A percentile compares a stretch with the other conserved stretches of the same genome.
phyloP scores from a whole-genome alignment of 2,113 vertebrate genomes.

The Brachyhypopomus occidentalis region DNA sequence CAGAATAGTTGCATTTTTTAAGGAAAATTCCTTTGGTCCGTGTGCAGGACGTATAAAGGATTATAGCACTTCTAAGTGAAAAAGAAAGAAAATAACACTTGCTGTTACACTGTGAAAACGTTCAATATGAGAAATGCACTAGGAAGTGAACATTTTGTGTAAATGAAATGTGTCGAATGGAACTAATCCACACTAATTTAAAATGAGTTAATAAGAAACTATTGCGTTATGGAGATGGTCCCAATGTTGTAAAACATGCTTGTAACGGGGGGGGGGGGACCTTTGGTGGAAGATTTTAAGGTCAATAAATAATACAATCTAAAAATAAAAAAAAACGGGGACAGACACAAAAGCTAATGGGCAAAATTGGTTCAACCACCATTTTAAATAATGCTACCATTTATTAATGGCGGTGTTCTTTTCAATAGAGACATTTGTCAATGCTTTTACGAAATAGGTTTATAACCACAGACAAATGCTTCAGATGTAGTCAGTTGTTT shows the following conservation, averaged over 20 bases:
- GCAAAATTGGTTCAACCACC: background rate
- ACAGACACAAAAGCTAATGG: conserved; percentile 50
- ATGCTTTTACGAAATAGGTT: background rate
- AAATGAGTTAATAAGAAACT: background rate
- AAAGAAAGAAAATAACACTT: conserved; percentile 39
- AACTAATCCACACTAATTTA: background rate
- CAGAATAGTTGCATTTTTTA: conserved; percentile 19
- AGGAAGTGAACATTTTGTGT: background rate
- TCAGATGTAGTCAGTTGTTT: background rate
- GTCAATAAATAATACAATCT: conserved; percentile 38
- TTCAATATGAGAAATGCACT: background rate
- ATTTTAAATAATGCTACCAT: background rate
- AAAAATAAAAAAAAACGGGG: background rate
- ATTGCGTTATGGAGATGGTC: background rate
- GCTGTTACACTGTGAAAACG: conserved; percentile 29
- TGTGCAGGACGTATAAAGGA: conserved; percentile 10
- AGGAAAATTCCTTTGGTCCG: conserved; percentile 36
- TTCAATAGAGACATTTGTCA: background rate
- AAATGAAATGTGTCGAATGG: background rate
- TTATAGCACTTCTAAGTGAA: conserved; percentile 30
- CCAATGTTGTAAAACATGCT: background rate
- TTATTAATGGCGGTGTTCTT: background rate
- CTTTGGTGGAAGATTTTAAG: conserved; percentile 5
- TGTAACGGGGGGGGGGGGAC: background rate
- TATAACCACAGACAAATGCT: background rate